phyloP scores from a whole-genome alignment of 2,797 vertebrate genomes.

The Liasis olivaceus region DNA sequence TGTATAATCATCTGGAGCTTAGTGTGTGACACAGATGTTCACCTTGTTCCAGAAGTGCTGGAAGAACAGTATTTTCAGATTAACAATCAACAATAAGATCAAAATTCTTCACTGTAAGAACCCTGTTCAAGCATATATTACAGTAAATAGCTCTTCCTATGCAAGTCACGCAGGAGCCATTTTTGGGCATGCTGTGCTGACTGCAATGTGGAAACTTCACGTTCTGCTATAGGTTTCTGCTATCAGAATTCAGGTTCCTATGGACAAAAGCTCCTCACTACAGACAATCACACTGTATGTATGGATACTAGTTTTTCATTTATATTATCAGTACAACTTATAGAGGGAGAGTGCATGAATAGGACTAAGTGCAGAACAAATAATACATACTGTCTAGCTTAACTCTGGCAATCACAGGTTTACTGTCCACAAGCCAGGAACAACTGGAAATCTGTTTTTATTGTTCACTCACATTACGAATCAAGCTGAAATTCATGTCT shows the following conservation, averaged over 20 bases:
- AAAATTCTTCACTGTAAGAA: not conserved
- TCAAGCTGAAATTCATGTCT: not conserved
- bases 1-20: not conserved
- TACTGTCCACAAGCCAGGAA: not conserved
- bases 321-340: not conserved
- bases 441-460: not conserved
- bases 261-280: not conserved
- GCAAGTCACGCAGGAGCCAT: not conserved
- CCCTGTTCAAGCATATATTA: not conserved
- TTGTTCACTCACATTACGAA: not conserved
- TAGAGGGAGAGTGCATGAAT: not conserved
- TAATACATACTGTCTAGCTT: not conserved
- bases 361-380: not conserved
- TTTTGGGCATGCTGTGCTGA: too few relatives aligned
- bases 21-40: not conserved
- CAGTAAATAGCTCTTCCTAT: not conserved
- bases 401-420: not conserved
- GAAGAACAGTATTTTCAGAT: not conserved
- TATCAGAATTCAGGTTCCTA: not conserved
- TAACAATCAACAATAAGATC: not conserved
- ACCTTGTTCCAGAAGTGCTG: not conserved
- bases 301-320: not conserved
- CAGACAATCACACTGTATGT: not conserved
- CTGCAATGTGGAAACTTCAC: not conserved
- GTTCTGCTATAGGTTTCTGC: not conserved